phyloP scores from a whole-genome alignment of 1,140 invertebrate species.

The Onthophagus taurus region DNA sequence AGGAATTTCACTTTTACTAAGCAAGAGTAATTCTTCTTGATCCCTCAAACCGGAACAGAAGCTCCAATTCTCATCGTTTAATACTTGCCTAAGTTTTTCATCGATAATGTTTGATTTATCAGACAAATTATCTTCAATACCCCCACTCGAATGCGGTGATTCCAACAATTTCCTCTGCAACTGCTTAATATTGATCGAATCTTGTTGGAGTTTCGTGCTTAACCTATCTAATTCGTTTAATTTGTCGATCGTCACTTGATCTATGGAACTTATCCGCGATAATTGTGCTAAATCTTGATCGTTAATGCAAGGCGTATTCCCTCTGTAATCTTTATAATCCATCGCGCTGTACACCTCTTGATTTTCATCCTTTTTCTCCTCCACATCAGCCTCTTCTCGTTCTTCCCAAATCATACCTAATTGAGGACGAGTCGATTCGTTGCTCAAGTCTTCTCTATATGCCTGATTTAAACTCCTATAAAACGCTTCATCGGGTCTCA shows the following conservation, averaged over 20 bases:
- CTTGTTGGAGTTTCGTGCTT: conserved; percentile 64
- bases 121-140: conserved; percentile 39
- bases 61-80: conserved; percentile 63
- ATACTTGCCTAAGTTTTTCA: conserved; percentile 58
- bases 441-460: conserved; percentile 67
- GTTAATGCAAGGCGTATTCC: conserved; percentile 61
- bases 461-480: conserved; percentile 81
- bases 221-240: conserved; percentile 66
- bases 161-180: conserved; percentile 58
- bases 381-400: conserved; percentile 41
- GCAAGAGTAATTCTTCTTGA: conserved; percentile 45
- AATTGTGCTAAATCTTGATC: conserved; percentile 69
- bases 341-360: conserved; percentile 64
- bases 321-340: conserved; percentile 71
- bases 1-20: conserved; percentile 34
- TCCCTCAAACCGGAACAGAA: conserved; percentile 53
- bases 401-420: conserved; percentile 77
- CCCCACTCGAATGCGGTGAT: conserved; percentile 39
- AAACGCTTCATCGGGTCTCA: conserved; percentile 71
- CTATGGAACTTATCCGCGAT: conserved; percentile 61
- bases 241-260: conserved; percentile 66
- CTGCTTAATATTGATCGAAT: conserved; percentile 67
- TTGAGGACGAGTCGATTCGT: conserved; percentile 45
- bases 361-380: conserved; percentile 36
- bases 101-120: conserved; percentile 59